Conservation (phyloP, 1,140 invertebrate species). For the Caerostris extrusa region DNA sequence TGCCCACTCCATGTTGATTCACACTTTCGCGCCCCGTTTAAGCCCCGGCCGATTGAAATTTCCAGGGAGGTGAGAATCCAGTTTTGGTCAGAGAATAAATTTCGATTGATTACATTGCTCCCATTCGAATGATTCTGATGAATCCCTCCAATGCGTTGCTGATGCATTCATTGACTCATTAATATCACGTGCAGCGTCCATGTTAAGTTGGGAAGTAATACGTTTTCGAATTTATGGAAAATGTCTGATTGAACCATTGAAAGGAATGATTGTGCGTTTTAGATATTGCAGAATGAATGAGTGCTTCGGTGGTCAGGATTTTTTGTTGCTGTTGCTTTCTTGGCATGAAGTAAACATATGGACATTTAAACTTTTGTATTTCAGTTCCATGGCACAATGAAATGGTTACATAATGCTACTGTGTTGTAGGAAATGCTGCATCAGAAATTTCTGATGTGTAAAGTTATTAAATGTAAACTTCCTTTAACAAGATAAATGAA, state of each 20-base stretch:
- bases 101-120: neutral
- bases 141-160: neutral
- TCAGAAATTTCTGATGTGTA: too few relatives aligned
- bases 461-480: too few relatives aligned
- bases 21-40: constrained; percentile 21
- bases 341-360: too few relatives aligned
- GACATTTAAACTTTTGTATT: too few relatives aligned
- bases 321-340: too few relatives aligned
- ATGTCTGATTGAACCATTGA: neutral
- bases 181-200: neutral
- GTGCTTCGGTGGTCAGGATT: too few relatives aligned
- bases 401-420: too few relatives aligned
- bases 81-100: constrained; percentile 32
- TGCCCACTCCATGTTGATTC: constrained; percentile 41
- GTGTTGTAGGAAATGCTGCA: too few relatives aligned
- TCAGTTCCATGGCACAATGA: too few relatives aligned
- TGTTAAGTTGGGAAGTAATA: neutral
- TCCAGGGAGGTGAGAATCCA: neutral
- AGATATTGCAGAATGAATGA: too few relatives aligned
- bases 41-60: neutral
- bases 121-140: neutral
- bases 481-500: too few relatives aligned
- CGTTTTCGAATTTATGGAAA: neutral
- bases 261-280: neutral
- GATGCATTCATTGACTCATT: neutral